Base-by-base conservation (phyloP, 1,140 invertebrate species). In the Drosophila ogumai region DNA sequence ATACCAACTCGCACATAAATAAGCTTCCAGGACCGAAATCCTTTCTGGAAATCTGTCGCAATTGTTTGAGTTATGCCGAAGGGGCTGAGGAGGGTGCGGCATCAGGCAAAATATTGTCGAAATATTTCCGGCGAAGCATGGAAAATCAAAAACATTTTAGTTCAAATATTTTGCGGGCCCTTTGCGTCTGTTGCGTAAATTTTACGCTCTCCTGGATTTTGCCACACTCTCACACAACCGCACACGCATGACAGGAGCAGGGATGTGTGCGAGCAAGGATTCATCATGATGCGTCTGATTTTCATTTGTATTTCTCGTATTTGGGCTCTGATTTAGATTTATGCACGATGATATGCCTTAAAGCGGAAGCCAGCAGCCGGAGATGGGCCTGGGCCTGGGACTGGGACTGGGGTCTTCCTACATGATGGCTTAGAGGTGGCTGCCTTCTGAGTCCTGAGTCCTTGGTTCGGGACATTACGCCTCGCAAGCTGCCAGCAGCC, bases 291-390 rank as follows among this genome's bases (percentile, higher is more conserved):
- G 73, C 72, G 67, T 80, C 67, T 85, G 81, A 85, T 85, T 85
- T 73, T 80, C 65, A 74, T 82, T 75, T 63, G 77, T 76, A 73
- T 73, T 84, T 72, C 77, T 80, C 59, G 66, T 84, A 84, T 84
- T 77, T 75, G 65, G 60, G 66, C 73, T 75, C 41, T 79, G 74
- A 82, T 79, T 82, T 82, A 78, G 75, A 82, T 79, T 82, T 82
- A 82, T 82, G 68, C 75, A 66, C 63, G 79, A 61, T 74, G 80
- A 82, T 80, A 73, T 66, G 78, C 74, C 77, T 81, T 81, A 86
- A 85, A 74, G 66, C 75, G 72, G 76, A 84, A 71, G 66, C 66
- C 50, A 47, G 54, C 57, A 54, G 54, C 46, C 25, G 65, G 19
- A 66, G 41, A 79, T 34, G 12, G 52, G 41, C 25, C 4, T 19